Evolutionary conservation across 2,888 invertebrate species (phyloP), one percentile per base, ranked within the genome.

Genomic region (Thymelicus acteon): DNA sequence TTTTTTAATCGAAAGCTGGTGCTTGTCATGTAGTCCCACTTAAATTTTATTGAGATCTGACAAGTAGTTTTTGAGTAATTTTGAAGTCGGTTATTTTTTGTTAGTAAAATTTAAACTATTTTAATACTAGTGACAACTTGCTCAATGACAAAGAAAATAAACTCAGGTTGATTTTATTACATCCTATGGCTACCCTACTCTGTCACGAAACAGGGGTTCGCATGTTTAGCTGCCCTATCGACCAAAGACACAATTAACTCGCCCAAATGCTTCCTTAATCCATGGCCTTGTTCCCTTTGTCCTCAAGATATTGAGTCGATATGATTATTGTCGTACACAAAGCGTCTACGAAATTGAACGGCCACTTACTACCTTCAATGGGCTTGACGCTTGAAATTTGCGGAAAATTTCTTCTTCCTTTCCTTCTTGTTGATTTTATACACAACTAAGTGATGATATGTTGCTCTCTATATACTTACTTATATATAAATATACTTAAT

Each of bases 241-340:
- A 66, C 61, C 69, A 71, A 68, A 71, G 69, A 63, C 64, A 72
- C 68, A 67, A 69, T 73, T 73, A 73, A 72, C 71, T 66, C 71
- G 61, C 67, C 76, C 76, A 71, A 83, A 82, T 78, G 79, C 77
- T 80, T 79, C 78, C 79, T 75, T 82, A 80, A 85, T 84, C 81
- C 71, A 72, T 77, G 75, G 73, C 76, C 78, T 79, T 80, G 79
- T 84, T 83, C 82, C 81, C 80, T 79, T 81, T 80, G 80, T 82
- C 77, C 77, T 73, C 69, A 40, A 77, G 77, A 82, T 82, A 83
- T 82, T 82, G 81, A 83, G 78, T 81, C 75, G 77, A 77, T 81
- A 84, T 76, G 71, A 83, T 81, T 80, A 81, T 79, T 80, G 75
- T 73, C 72, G 74, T 64, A 62, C 63, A 73, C 78, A 79, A 75